A percentile compares a stretch with the other conserved stretches of the same genome.
Evolutionary conservation across 2,888 invertebrate genomes (phyloP).

Genomic region (Mantis religiosa): DNA sequence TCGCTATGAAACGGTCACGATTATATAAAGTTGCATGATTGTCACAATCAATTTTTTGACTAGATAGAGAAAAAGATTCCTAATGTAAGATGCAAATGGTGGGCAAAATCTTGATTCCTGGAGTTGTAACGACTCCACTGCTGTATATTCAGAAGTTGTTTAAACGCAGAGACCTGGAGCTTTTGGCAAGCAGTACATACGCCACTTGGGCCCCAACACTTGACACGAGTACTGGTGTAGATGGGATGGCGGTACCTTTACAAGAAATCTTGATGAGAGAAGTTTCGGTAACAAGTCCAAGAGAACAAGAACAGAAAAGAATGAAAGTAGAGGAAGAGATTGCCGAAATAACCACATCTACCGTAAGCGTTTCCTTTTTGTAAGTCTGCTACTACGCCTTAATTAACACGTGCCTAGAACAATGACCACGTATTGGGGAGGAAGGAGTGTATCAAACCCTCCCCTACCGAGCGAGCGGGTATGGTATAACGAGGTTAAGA

Average conservation of each 20-base stretch:
- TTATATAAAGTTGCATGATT: no score
- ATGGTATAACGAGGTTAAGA: background rate
- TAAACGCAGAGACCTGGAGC: no score
- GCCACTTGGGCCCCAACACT: background rate
- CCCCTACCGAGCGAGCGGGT: background rate
- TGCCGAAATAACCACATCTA: background rate
- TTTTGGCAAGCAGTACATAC: background rate
- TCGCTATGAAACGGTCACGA: no score
- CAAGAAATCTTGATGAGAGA: background rate
- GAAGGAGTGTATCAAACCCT: background rate
- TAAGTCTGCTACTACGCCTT: background rate
- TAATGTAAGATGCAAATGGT: no score
- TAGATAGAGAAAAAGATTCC: no score
- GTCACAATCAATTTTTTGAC: no score
- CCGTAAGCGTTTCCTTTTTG: background rate
- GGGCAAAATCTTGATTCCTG: no score
- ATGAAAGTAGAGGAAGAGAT: background rate
- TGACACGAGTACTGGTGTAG: background rate
- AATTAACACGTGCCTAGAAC: background rate
- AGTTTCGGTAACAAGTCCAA: background rate
- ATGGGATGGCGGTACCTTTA: background rate
- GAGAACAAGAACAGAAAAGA: background rate
- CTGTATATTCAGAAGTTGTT: no score
- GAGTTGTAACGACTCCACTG: no score
- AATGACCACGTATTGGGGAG: background rate